Evolutionary conservation across 2,888 invertebrate genomes (phyloP).

Genomic region (Pyrgus malvae): DNA sequence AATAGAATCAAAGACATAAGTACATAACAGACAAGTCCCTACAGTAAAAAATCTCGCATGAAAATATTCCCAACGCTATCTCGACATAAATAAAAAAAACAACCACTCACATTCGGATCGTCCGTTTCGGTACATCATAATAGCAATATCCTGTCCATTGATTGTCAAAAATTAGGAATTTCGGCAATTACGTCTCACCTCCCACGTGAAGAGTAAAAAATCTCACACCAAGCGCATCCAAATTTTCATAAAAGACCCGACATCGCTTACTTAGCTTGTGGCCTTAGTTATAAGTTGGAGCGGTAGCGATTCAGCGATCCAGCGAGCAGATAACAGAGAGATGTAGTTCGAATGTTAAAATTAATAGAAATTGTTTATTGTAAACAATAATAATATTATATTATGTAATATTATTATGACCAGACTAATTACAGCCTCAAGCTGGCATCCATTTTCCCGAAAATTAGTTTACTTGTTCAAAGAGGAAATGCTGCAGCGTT

Average conservation of each 20-base stretch:
- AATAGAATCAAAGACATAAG: background rate
- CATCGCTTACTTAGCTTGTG: constrained; percentile 47
- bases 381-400: no score
- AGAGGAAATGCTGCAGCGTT: no score
- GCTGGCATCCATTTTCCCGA: no score
- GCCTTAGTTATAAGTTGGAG: constrained; percentile 39
- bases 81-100: constrained; percentile 27
- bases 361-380: no score
- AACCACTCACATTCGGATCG: constrained; percentile 38
- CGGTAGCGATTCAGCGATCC: constrained; percentile 21
- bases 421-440: no score
- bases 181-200: constrained; percentile 79
- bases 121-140: constrained; percentile 66
- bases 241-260: constrained; percentile 74
- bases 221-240: constrained; percentile 72
- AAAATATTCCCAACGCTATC: constrained; percentile 18
- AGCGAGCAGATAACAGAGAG: no score
- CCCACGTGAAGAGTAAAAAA: constrained; percentile 72
- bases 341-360: no score
- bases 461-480: no score
- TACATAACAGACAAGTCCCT: background rate
- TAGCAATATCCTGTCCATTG: constrained; percentile 80
- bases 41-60: background rate
- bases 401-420: no score
- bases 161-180: constrained; percentile 81